These are phyloP conservation scores for Sturnira hondurensis DNA, from an alignment of 2,113 vertebrate species.

Conservation along the genomic window DNA sequence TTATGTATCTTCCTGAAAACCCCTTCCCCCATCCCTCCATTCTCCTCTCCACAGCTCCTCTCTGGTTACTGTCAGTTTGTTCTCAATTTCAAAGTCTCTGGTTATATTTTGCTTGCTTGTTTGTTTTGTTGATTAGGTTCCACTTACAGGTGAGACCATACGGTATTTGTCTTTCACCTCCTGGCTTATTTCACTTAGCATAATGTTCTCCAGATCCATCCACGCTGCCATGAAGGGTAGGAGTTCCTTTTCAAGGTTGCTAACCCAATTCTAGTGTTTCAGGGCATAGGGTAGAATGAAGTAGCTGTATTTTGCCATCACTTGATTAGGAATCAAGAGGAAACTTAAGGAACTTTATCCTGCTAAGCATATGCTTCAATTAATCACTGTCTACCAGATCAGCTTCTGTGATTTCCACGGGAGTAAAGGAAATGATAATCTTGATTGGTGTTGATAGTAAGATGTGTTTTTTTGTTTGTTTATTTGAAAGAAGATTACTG, in stretches of 20 bases:
- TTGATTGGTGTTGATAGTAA: neutral
- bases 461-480: neutral
- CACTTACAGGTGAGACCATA: too few species aligned
- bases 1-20: too few species aligned
- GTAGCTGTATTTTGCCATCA: neutral
- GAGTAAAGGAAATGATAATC: neutral
- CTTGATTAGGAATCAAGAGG: neutral
- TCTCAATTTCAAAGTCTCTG: too few species aligned
- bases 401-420: neutral
- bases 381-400: neutral
- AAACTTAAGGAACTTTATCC: neutral
- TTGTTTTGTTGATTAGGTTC: too few species aligned
- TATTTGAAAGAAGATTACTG: neutral
- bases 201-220: too few species aligned
- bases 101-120: too few species aligned
- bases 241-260: neutral
- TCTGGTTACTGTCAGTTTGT: too few species aligned
- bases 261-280: neutral
- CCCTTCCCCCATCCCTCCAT: too few species aligned
- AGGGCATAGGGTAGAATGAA: neutral
- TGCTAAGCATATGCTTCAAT: neutral
- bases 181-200: too few species aligned
- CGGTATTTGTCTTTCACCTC: too few species aligned
- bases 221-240: too few species aligned
- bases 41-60: too few species aligned